A percentile compares a stretch with the other conserved stretches of the same genome.
phyloP scores from a whole-genome alignment of 2,797 vertebrate species.

The Hyperoplus lanceolatus region DNA sequence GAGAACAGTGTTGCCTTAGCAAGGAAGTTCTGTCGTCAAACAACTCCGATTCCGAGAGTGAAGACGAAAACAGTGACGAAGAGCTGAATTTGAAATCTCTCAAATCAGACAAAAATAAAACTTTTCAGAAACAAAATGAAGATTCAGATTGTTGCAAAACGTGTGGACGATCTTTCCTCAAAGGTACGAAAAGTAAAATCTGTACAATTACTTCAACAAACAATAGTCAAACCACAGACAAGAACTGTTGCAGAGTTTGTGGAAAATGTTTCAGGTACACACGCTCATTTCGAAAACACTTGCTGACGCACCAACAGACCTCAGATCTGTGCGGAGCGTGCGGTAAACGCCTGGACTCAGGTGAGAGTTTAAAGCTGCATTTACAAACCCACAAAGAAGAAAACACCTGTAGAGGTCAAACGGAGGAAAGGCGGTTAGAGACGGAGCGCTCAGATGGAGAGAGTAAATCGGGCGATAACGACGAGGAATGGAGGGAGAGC shows the following conservation, averaged over 20 bases:
- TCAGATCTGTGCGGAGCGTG: slow-evolving; percentile 45
- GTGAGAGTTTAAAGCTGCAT: slow-evolving; percentile 34
- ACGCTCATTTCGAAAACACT: slow-evolving; percentile 61
- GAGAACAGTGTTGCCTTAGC: background rate
- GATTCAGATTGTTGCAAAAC: slow-evolving; percentile 5
- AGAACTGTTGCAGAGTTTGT: slow-evolving; percentile 52
- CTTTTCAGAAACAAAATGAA: background rate
- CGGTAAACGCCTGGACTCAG: slow-evolving; percentile 35
- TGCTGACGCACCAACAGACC: slow-evolving; percentile 29
- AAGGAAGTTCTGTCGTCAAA: background rate
- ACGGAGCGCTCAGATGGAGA: background rate
- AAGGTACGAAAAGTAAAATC: background rate
- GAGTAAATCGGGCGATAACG: background rate
- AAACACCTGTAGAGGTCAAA: slow-evolving; percentile 22
- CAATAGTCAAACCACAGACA: background rate
- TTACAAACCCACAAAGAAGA: slow-evolving; percentile 38
- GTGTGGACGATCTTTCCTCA: slow-evolving; percentile 10
- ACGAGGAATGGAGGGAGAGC: slow-evolving; percentile 35
- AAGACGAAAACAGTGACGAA: background rate
- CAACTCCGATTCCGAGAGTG: background rate
- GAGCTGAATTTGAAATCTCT: background rate
- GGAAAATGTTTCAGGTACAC: slow-evolving; percentile 44
- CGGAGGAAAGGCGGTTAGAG: background rate
- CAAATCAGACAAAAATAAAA: background rate
- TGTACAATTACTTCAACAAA: background rate